These are phyloP conservation scores for Conops quadrifasciatus DNA, from an alignment of 2,888 invertebrate genomes.

Conservation along the genomic window DNA sequence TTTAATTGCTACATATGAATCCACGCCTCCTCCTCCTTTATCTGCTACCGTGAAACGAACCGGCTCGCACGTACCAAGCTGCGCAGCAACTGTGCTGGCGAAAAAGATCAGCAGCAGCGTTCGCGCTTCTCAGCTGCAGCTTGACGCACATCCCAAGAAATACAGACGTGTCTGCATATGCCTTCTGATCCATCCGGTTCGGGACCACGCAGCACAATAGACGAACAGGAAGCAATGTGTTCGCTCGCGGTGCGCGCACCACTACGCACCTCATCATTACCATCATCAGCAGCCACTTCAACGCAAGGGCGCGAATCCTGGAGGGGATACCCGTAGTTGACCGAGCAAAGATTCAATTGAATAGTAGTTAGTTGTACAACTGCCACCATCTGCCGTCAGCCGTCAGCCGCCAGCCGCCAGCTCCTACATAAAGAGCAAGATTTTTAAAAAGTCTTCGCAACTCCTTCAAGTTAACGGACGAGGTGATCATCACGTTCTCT, in stretches of 20 bases:
- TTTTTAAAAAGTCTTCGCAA: constrained; percentile 48
- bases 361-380: constrained; percentile 18
- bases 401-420: constrained; percentile 10
- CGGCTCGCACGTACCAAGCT: constrained; percentile 27
- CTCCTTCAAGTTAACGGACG: neutral
- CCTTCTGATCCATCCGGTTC: constrained; percentile 58
- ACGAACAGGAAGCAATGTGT: constrained; percentile 64
- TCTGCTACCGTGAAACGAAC: constrained; percentile 32
- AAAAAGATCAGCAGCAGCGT: constrained; percentile 34
- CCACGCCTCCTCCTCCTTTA: constrained; percentile 49
- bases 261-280: constrained; percentile 43
- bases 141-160: neutral
- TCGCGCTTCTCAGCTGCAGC: neutral
- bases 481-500: neutral
- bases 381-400: constrained; percentile 16
- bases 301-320: neutral
- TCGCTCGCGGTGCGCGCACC: constrained; percentile 48
- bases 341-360: neutral
- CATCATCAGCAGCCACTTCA: neutral
- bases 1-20: constrained; percentile 60
- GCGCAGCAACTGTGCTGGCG: constrained; percentile 26
- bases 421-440: constrained; percentile 41
- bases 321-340: neutral
- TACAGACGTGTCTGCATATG: constrained; percentile 36
- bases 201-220: constrained; percentile 44